These are phyloP conservation scores for Barypeithes pellucidus DNA, from an alignment of 2,888 invertebrate genomes.

Conservation along the genomic window DNA sequence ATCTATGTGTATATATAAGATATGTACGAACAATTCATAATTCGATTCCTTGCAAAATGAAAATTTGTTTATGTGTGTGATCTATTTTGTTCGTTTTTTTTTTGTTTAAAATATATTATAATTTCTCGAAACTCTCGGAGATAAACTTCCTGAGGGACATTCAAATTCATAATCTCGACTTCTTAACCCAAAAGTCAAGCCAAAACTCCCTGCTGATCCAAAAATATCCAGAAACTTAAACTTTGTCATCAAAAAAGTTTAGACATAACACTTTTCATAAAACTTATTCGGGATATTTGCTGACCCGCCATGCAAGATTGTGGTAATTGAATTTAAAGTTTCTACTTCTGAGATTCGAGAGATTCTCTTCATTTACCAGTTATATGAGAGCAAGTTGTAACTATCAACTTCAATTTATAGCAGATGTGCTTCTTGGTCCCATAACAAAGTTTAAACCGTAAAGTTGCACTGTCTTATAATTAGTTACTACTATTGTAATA, in stretches of 20 bases:
- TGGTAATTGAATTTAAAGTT: constrained; percentile 11
- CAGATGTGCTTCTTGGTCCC: too few species aligned
- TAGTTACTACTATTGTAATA: too few species aligned
- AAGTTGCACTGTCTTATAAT: too few species aligned
- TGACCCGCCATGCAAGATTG: background rate
- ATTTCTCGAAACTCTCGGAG: background rate
- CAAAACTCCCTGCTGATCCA: constrained; percentile 1
- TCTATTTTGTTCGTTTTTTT: too few species aligned
- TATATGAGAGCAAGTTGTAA: background rate
- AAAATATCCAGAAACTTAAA: background rate
- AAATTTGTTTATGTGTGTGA: too few species aligned
- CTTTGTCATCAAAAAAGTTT: constrained; percentile 2
- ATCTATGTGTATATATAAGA: too few species aligned
- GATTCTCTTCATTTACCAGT: background rate
- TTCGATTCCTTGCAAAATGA: too few species aligned
- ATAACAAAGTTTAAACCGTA: too few species aligned
- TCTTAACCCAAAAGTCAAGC: background rate
- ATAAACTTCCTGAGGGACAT: background rate
- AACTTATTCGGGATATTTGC: constrained; percentile 14
- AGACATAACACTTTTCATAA: constrained; percentile 15
- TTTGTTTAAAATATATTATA: too few species aligned
- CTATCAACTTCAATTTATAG: constrained; percentile 2
- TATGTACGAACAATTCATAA: too few species aligned
- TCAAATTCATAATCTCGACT: background rate
- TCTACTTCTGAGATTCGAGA: background rate